Evolutionary conservation across 2,113 vertebrate species (phyloP), one percentile per base, ranked within the genome.

Genomic region (Mastomys natalensis): DNA sequence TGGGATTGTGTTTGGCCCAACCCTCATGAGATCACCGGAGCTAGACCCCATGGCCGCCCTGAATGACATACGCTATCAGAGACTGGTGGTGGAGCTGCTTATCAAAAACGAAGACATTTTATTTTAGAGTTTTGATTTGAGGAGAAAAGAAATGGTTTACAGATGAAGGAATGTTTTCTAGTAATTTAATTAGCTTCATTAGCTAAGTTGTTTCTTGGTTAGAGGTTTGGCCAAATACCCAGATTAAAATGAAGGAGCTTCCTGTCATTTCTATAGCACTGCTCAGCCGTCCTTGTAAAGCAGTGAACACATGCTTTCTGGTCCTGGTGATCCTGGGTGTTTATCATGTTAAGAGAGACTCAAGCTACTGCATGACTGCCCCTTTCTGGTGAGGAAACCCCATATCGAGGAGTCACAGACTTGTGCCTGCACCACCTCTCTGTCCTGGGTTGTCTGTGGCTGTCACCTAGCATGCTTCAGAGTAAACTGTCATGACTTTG

Each of bases 71-170:
- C 99, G 99, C 95, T 99, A 99, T 98, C 99, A 99, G 98, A 99
- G 99, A 98, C 99, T 99, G 98, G 99, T 99, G 99, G 99, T 99
- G 98, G 99, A 99, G 98, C 98, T 99, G 98, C 99, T 99, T 97
- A 99, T 99, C 98, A 99, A 99, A 98, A 99, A 99, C 7, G 99
- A 99, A 98, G 99, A 99, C 94, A 99, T 99, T 98, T 99, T 99
- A 98, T 99, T 99, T 98, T 99, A 98, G 98, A 98, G 93, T 95
- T 97, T 97, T 98, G 97, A 97, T 98, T 98, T 99, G 98, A 98
- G 97, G 95, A 98, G 97, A 74, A 97, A 96, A 98, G 92, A 97
- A 94, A 96, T 97, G 98, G 96, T 98, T 97, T 96, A 98, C 97
- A 98, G 96, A 98, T 98, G 98, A 99, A 99, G 98, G 98, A 98